Base-by-base conservation (phyloP, 2,797 vertebrate species). In the Myotis planiceps region DNA sequence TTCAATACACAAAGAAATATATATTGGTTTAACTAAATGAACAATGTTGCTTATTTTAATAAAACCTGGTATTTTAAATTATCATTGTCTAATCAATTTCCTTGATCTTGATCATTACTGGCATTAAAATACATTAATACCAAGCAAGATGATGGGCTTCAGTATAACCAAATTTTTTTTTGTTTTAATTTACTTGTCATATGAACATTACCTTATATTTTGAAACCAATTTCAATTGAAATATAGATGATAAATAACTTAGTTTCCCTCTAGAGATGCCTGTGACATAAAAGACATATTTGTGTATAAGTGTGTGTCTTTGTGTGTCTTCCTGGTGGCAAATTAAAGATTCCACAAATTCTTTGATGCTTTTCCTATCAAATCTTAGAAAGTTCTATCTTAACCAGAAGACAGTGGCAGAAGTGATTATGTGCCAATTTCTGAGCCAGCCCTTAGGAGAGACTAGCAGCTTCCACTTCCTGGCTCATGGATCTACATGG, bases 131-230 rank as follows among this genome's bases (percentile, higher is more conserved):
- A 45, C 6, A 42, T 79, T 47, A 60, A 29, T 65, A 88, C 1
- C 71, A 90, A 94, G 51, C 42, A 69, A 89, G 12, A 9, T 49
- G 19, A 81, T 19, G 2, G 55, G 9, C 3, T 85, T 80, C 45
- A 34, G 9, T 86, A 15, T 47, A 79, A 69, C 5, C 69, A 12
- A 42, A 29, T 6, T 23, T 34, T 79, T 72, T 72, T 76, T 29
- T n/a, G 7, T 85, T 97, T 89, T 42, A 55, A 87, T 60, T 90
- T 91, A 63, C 39, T 95, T 88, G 49, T 86, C 32, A 15, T 49
- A 29, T 80, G 69, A 84, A 47, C 3, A 47, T 86, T 58, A 53
- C 13, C 9, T 81, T 53, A 39, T 83, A 88, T 80, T 87, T 83
- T 80, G 74, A 90, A 79, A 18, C 18, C 27, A 84, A 47, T n/a